Evolutionary conservation across 2,888 invertebrate species (phyloP).

Genomic region (Macaria liturata): DNA sequence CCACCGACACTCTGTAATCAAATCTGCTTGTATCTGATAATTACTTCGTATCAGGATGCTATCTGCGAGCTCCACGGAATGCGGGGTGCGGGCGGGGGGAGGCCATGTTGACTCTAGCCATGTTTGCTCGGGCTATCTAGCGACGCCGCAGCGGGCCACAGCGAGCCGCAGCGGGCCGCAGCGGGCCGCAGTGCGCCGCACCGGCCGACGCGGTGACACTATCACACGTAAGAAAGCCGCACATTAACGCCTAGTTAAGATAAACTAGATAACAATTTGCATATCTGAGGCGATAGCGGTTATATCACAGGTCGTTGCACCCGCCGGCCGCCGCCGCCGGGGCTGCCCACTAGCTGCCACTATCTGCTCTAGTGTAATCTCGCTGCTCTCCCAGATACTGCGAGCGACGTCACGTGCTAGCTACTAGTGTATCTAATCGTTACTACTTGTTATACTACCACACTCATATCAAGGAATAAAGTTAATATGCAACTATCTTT

Average conservation of each 20-base stretch:
- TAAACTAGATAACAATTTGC: constrained; percentile 80
- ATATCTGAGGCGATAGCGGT: constrained; percentile 68
- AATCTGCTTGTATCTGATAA: constrained; percentile 79
- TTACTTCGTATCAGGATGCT: constrained; percentile 72
- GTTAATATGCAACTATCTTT: too few relatives aligned
- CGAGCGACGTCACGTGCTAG: too few relatives aligned
- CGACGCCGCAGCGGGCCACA: constrained; percentile 1
- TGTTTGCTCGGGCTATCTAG: constrained; percentile 68
- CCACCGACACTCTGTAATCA: constrained; percentile 53
- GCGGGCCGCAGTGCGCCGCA: constrained; percentile 13
- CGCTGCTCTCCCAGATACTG: too few relatives aligned
- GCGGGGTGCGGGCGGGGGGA: constrained; percentile 47
- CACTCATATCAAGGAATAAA: too few relatives aligned
- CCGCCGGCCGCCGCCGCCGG: constrained; percentile 24
- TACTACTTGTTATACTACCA: too few relatives aligned
- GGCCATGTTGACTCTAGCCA: constrained; percentile 63
- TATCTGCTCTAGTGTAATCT: too few relatives aligned
- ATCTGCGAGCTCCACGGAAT: constrained; percentile 36
- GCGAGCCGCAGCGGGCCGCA: not conserved
- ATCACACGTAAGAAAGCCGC: constrained; percentile 76
- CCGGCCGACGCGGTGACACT: constrained; percentile 72
- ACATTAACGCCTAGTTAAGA: constrained; percentile 80
- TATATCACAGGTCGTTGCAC: constrained; percentile 67
- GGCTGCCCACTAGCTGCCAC: not conserved
- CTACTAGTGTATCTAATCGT: too few relatives aligned